A percentile compares a stretch with the other conserved stretches of the same genome.
Evolutionary conservation across 2,113 vertebrate species (phyloP).

Genomic region (Tragulus kanchil): DNA sequence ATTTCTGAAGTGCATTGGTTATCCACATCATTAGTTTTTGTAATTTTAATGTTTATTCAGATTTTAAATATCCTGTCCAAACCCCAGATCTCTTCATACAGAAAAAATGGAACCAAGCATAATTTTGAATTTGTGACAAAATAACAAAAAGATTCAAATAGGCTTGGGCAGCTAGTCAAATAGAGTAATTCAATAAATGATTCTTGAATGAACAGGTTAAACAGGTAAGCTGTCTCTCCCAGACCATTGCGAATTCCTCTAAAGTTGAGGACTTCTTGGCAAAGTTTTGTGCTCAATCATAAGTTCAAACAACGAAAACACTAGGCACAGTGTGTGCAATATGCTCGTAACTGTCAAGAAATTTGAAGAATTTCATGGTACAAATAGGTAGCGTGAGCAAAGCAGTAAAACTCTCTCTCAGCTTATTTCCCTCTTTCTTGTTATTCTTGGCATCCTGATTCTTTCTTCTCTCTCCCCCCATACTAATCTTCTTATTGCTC

Average conservation of each 20-base stretch:
- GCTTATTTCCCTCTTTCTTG: neutral
- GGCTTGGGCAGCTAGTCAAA: neutral
- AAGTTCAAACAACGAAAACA: constrained; percentile 15
- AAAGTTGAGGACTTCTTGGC: neutral
- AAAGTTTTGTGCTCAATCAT: neutral
- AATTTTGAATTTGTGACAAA: constrained; percentile 24
- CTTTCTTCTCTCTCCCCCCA: neutral
- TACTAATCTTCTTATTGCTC: constrained; percentile 28
- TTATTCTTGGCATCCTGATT: neutral
- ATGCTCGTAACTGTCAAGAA: neutral
- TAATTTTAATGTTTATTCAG: constrained; percentile 55
- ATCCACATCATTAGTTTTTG: constrained; percentile 11
- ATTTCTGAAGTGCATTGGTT: constrained; percentile 53
- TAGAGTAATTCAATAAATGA: neutral
- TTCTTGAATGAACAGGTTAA: neutral
- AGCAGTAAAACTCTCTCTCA: neutral
- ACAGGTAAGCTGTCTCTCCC: neutral
- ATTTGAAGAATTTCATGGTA: neutral
- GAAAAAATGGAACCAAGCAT: neutral
- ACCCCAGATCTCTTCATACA: neutral
- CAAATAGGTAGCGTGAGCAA: neutral
- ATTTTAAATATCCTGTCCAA: constrained; percentile 53
- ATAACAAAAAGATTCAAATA: neutral
- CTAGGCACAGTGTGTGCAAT: neutral
- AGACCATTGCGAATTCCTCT: neutral